phyloP scores from a whole-genome alignment of 2,888 invertebrate genomes.

The Drosophila flavopinicola region DNA sequence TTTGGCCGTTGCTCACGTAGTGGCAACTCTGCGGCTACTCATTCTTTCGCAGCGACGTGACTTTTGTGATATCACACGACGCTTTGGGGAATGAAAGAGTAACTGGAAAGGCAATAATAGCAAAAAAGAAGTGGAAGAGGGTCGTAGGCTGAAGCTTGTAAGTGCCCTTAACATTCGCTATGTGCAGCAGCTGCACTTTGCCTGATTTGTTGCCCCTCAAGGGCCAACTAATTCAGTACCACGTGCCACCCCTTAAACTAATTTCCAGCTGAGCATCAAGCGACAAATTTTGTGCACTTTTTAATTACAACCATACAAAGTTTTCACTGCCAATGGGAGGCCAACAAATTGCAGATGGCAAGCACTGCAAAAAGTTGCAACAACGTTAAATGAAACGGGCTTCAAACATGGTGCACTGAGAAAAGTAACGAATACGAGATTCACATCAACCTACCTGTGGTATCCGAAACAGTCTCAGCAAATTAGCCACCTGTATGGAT shows the following conservation, averaged over 20 bases:
- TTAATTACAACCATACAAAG: constrained; percentile 56
- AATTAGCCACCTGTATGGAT: constrained; percentile 97
- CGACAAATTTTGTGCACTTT: constrained; percentile 40
- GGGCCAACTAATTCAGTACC: constrained; percentile 35
- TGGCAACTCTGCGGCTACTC: constrained; percentile 41
- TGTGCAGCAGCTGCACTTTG: constrained; percentile 55
- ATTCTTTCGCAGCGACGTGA: constrained; percentile 62
- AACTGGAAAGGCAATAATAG: not conserved
- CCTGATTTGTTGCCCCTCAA: constrained; percentile 30
- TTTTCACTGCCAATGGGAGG: constrained; percentile 5
- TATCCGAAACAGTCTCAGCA: constrained; percentile 95
- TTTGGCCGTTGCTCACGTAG: constrained; percentile 57
- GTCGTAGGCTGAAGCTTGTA: not conserved
- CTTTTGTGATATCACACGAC: constrained; percentile 23
- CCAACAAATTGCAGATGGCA: constrained; percentile 11
- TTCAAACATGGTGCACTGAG: not conserved
- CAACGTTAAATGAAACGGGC: not conserved
- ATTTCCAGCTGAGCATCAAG: constrained; percentile 16
- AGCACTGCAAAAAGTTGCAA: constrained; percentile 17
- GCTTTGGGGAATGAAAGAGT: constrained; percentile 2
- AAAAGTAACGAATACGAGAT: constrained; percentile 14
- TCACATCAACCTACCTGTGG: constrained; percentile 86
- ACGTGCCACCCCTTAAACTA: constrained; percentile 44
- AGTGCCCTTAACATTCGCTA: constrained; percentile 15
- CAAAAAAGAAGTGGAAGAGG: not conserved